phyloP scores from a whole-genome alignment of 2,888 invertebrate genomes.

The Acleris holmiana region DNA sequence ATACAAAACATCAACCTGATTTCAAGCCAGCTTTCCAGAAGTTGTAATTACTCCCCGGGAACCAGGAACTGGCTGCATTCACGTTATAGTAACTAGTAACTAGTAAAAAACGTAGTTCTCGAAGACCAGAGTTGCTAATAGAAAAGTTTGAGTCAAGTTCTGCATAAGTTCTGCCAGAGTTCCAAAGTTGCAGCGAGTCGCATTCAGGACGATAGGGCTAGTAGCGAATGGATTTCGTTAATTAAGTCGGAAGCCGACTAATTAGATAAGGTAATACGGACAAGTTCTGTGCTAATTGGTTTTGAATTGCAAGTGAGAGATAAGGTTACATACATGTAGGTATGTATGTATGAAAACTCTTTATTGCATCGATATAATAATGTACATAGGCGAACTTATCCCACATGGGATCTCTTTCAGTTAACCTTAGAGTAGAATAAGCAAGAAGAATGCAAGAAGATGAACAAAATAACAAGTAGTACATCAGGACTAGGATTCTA shows the following conservation, averaged over 20 bases:
- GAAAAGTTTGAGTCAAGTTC: slow-evolving; percentile 18
- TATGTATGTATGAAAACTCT: too few species aligned
- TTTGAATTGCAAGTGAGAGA: background rate
- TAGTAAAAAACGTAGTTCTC: slow-evolving; percentile 21
- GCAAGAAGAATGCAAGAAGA: too few species aligned
- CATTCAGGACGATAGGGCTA: slow-evolving; percentile 17
- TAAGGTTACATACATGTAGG: too few species aligned
- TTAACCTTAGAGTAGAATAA: too few species aligned
- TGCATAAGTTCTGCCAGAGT: slow-evolving; percentile 11
- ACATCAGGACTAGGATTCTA: too few species aligned
- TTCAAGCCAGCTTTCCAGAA: background rate
- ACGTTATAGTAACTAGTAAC: slow-evolving; percentile 3
- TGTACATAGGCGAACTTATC: too few species aligned
- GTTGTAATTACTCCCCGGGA: slow-evolving; percentile 23
- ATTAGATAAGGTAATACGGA: slow-evolving; percentile 4
- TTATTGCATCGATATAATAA: too few species aligned
- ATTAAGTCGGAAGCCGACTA: slow-evolving; percentile 20
- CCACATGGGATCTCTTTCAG: too few species aligned
- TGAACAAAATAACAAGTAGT: too few species aligned
- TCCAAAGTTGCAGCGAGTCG: slow-evolving; percentile 12
- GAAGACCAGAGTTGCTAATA: slow-evolving; percentile 24
- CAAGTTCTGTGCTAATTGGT: slow-evolving; percentile 2
- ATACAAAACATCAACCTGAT: background rate
- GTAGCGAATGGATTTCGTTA: slow-evolving; percentile 20
- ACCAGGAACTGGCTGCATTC: slow-evolving; percentile 8